These are phyloP conservation scores for Pseudochirops corinnae DNA, from an alignment of 2,797 vertebrate genomes.

Conservation along the genomic window DNA sequence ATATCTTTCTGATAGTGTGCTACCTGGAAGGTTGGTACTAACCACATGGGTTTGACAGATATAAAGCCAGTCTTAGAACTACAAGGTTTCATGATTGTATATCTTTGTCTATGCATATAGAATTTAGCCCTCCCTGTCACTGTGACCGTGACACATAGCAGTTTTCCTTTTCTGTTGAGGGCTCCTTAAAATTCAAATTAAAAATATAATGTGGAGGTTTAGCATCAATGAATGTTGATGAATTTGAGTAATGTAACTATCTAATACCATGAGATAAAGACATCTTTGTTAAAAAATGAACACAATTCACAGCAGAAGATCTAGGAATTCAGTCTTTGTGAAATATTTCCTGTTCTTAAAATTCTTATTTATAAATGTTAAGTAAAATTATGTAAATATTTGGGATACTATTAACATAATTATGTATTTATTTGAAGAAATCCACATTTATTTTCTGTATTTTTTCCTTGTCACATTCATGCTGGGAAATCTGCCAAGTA, in stretches of 20 bases:
- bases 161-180: not conserved
- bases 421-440: slow-evolving; percentile 28
- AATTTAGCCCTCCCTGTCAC: not conserved
- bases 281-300: not conserved
- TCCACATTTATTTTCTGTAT: not conserved
- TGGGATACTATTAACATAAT: slow-evolving; percentile 23
- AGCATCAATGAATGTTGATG: not conserved
- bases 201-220: not conserved
- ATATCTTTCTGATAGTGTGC: slow-evolving; percentile 9
- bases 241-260: not conserved
- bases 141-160: rapidly evolving
- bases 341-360: slow-evolving; percentile 10
- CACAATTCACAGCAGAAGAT: not conserved
- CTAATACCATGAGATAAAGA: not conserved
- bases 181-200: not conserved
- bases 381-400: slow-evolving; percentile 1
- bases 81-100: not conserved
- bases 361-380: slow-evolving; percentile 12
- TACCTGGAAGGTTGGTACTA: not conserved
- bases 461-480: slow-evolving; percentile 25
- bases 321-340: slow-evolving; percentile 18
- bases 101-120: not conserved
- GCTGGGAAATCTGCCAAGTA: slow-evolving; percentile 14
- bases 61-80: not conserved
- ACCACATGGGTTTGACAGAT: not conserved